These are phyloP conservation scores for Lytechinus variegatus DNA, from an alignment of 35 echinoderm and acorn worm genomes.

Conservation along the genomic window DNA sequence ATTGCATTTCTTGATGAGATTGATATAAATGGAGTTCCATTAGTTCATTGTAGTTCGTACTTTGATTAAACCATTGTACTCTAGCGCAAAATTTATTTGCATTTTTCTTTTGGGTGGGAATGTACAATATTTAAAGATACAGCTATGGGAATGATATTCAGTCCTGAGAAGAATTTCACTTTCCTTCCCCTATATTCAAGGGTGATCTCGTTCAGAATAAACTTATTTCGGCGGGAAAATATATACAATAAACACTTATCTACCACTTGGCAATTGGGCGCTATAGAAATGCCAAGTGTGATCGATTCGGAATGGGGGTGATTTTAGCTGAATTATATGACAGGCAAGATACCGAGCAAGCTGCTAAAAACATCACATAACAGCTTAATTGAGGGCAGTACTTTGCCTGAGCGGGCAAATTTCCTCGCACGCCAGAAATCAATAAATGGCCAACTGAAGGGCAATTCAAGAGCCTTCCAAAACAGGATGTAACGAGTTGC, in stretches of 20 bases:
- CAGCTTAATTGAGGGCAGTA: constrained; percentile 31
- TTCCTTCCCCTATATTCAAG: neutral
- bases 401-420: constrained; percentile 39
- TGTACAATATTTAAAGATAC: neutral
- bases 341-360: neutral
- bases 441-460: constrained; percentile 32
- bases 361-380: constrained; percentile 27
- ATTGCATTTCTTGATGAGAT: too few species aligned
- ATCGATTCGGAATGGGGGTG: constrained; percentile 41
- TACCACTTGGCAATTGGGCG: neutral
- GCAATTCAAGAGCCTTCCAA: constrained; percentile 10
- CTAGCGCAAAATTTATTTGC: neutral
- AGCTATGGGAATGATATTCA: neutral
- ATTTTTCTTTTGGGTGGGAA: neutral
- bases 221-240: neutral
- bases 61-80: neutral
- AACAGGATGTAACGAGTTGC: constrained; percentile 33
- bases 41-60: too few species aligned
- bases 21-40: too few species aligned
- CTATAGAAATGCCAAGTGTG: neutral
- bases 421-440: constrained; percentile 32
- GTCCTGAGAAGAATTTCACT: neutral
- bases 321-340: constrained; percentile 36
- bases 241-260: constrained; percentile 15
- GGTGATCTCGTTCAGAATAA: neutral